Evolutionary conservation across 2,113 vertebrate genomes (phyloP), one percentile per base, ranked within the genome.

Genomic region (Pungitius pungitius): DNA sequence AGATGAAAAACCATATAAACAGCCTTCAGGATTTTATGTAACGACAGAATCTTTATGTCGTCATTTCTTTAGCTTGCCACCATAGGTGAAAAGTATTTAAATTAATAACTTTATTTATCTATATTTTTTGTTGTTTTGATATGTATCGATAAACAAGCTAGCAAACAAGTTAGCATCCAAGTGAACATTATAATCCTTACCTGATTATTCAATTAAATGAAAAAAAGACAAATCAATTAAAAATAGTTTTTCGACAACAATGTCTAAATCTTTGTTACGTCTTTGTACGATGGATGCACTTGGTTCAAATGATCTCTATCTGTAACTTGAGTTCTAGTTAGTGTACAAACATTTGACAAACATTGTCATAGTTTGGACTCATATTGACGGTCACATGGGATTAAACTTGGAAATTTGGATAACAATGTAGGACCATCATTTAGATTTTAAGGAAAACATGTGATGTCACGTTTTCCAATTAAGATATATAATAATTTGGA

Each of bases 1-100:
- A 72, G 24, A 9, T 27, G 47, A 73, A 59, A 45, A 59, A 62
- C 5, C 26, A n/a, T 39, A 62, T 10, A 15, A 9, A 57, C 13
- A 70, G 42, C 52, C 65, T 80, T 60, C n/a, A 67, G 51, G 15
- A 37, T 17, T 18, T 61, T n/a, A 18, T 69, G 69, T 51, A 69
- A 59, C 12, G 68, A 76, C 68, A 77, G 66, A 61, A 65, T 27
- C 2, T 71, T 68, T 66, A 33, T 22, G 42, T 35, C 8, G 22
- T 56, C 12, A 13, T 2, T 65, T 49, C 24, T 2, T 65, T 0
- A 49, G 43, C 56, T 43, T 55, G 26, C 9, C 17, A 5, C 33
- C 35, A 42, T 24, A 22, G 58, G 8, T 40, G 10, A 52, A 52
- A 30, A n/a, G 17, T n/a, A 57, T 58, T 58, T n/a, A n/a, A 1